A percentile compares a stretch with the other conserved stretches of the same genome.
Evolutionary conservation across 1,140 invertebrate genomes (phyloP).

Genomic region (Odontomachus brunneus): DNA sequence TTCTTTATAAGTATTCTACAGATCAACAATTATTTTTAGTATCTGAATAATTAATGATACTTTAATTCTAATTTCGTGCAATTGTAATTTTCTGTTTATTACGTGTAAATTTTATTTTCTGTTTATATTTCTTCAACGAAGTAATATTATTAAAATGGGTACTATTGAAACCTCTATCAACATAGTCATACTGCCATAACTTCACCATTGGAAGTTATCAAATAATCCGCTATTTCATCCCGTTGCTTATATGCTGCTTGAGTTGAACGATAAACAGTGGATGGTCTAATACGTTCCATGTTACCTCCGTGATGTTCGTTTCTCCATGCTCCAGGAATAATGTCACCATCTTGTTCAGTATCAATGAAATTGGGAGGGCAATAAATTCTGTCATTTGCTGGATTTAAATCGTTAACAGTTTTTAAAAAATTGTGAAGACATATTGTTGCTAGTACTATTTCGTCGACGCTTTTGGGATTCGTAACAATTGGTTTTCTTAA

Average conservation of each 20-base stretch:
- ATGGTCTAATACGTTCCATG: neutral
- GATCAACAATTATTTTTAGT: too few relatives aligned
- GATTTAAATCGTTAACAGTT: neutral
- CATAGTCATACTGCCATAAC: neutral
- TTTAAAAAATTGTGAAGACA: constrained; percentile 17
- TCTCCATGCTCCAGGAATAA: neutral
- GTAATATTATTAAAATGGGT: too few relatives aligned
- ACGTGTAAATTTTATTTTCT: too few relatives aligned
- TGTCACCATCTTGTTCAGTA: neutral
- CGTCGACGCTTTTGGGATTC: neutral
- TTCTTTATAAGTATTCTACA: too few relatives aligned
- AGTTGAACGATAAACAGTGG: too few relatives aligned
- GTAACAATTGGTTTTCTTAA: neutral
- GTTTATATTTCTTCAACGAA: too few relatives aligned
- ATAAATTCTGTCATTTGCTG: neutral
- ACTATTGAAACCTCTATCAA: too few relatives aligned
- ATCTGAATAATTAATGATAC: too few relatives aligned
- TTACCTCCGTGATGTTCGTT: neutral
- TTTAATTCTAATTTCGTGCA: too few relatives aligned
- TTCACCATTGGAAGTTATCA: neutral
- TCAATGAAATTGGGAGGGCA: constrained; percentile 6
- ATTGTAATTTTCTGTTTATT: too few relatives aligned
- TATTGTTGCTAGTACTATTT: neutral
- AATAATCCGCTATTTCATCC: neutral
- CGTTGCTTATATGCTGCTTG: too few relatives aligned